These are phyloP conservation scores for Anastatus disparis DNA, from an alignment of 1,140 invertebrate species.

Conservation along the genomic window DNA sequence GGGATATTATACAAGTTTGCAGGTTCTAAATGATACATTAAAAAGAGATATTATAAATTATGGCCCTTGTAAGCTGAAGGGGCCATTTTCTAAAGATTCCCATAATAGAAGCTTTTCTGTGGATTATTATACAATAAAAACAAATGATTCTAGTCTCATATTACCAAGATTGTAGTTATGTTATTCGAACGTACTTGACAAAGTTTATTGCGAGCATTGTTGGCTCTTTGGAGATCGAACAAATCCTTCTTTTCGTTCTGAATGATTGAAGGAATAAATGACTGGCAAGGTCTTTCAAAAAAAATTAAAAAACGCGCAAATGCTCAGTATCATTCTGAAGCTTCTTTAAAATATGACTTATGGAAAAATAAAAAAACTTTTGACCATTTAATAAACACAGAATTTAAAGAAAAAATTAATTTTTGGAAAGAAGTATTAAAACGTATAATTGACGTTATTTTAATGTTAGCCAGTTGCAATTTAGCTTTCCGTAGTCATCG, in stretches of 20 bases:
- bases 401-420: too few species aligned
- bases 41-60: background rate
- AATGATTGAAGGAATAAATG: slow-evolving; percentile 25
- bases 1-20: background rate
- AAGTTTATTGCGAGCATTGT: background rate
- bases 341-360: slow-evolving; percentile 45
- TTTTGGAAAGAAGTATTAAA: slow-evolving; percentile 42
- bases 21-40: background rate
- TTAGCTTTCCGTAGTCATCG: too few species aligned
- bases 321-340: slow-evolving; percentile 42
- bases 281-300: slow-evolving; percentile 35
- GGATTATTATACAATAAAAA: background rate
- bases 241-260: background rate
- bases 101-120: background rate
- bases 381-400: slow-evolving; percentile 46
- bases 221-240: background rate
- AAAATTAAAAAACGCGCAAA: slow-evolving; percentile 39
- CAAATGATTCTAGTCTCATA: background rate
- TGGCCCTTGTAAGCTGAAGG: background rate
- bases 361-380: slow-evolving; percentile 47
- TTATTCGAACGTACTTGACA: slow-evolving; percentile 1
- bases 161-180: background rate
- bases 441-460: slow-evolving; percentile 44
- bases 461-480: slow-evolving; percentile 44
- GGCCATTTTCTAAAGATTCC: background rate